Evolutionary conservation across 2,797 vertebrate species (phyloP).

Genomic region (Bradypus variegatus): DNA sequence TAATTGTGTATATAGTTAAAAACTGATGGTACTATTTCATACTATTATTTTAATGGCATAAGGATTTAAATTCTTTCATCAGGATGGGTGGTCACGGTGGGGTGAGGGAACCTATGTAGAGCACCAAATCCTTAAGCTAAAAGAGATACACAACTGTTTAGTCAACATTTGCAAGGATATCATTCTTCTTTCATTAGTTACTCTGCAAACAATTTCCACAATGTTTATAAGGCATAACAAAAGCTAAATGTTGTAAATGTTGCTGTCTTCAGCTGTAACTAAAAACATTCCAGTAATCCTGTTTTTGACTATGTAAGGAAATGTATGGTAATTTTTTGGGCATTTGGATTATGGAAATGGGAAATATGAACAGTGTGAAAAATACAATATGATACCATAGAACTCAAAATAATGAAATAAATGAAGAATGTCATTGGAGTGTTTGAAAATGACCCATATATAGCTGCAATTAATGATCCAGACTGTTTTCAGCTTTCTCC

Average conservation of each 20-base stretch:
- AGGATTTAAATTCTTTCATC: conserved; percentile 26
- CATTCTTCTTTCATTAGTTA: conserved; percentile 46
- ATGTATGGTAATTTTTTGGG: too few species aligned
- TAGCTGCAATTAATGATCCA: not conserved
- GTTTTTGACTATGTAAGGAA: too few species aligned
- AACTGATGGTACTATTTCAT: conserved; percentile 59
- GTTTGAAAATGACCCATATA: not conserved
- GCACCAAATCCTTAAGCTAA: conserved; percentile 31
- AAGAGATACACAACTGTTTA: conserved; percentile 1
- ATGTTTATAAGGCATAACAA: conserved; percentile 41
- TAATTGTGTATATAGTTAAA: conserved; percentile 64
- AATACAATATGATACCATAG: not conserved
- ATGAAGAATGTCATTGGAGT: not conserved
- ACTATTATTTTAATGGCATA: conserved; percentile 44
- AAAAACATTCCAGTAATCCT: too few species aligned
- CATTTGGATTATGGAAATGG: too few species aligned
- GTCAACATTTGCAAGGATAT: conserved; percentile 21
- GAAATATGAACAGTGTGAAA: conserved; percentile 32
- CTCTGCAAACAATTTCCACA: conserved; percentile 62
- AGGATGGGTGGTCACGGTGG: not conserved
- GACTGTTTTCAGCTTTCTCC: not conserved
- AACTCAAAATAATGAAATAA: conserved; percentile 29
- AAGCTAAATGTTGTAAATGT: too few species aligned
- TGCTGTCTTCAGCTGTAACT: too few species aligned
- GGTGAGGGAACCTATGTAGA: conserved; percentile 11